Evolutionary conservation across 2,797 vertebrate species (phyloP).

Genomic region (Melanotaenia pygmaea): DNA sequence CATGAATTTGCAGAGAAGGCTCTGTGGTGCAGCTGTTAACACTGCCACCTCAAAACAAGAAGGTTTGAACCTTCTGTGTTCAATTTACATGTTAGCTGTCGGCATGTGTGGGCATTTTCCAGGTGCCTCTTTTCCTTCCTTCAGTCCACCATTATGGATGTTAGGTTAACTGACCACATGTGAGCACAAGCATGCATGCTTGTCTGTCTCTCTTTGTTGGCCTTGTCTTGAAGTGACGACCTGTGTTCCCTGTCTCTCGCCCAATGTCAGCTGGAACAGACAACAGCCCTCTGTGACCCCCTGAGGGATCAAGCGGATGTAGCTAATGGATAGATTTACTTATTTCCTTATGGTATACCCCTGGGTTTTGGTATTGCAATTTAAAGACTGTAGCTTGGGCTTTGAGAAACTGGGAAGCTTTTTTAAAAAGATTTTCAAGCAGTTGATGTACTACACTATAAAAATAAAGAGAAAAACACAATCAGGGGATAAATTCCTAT

Average conservation of each 20-base stretch:
- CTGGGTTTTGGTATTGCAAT: conserved; percentile 2
- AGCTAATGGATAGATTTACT: conserved; percentile 8
- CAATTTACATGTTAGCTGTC: background rate
- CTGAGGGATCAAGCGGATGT: conserved; percentile 5
- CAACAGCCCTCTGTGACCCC: background rate
- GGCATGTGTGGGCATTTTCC: background rate
- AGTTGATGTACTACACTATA: background rate
- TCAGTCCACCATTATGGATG: background rate
- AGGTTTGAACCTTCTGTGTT: background rate
- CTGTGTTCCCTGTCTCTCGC: background rate
- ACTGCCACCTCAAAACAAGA: background rate
- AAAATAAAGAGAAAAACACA: background rate
- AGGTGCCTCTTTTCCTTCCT: background rate
- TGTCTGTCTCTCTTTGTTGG: background rate
- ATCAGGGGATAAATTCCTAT: background rate
- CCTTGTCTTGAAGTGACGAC: background rate
- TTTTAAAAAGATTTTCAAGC: background rate
- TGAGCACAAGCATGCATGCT: background rate
- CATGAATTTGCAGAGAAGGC: background rate
- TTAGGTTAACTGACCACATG: background rate
- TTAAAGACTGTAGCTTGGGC: background rate
- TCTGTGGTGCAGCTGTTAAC: background rate
- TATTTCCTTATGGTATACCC: background rate
- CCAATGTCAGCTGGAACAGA: background rate
- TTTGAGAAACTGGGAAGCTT: background rate